These are phyloP conservation scores for Pheosia tremula DNA, from an alignment of 2,888 invertebrate genomes.

Conservation along the genomic window DNA sequence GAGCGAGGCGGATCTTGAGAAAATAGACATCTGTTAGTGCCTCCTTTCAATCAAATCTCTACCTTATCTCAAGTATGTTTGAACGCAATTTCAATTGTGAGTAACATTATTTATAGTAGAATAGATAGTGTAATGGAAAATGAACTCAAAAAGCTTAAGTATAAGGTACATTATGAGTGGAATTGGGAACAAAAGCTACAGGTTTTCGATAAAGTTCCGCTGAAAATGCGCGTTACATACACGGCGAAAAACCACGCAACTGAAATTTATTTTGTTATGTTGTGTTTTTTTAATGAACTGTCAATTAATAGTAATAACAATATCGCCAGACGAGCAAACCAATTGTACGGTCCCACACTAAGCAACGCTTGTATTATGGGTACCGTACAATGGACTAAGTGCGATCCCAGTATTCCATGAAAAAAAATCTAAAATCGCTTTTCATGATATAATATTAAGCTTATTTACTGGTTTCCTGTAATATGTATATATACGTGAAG, in stretches of 20 bases:
- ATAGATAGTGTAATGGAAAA: conserved; percentile 12
- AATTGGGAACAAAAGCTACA: conserved; percentile 63
- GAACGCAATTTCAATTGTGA: conserved; percentile 18
- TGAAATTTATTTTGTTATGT: conserved; percentile 29
- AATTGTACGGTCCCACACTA: too few species aligned
- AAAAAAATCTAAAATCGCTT: too few species aligned
- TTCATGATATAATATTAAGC: too few species aligned
- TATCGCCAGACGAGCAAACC: too few species aligned
- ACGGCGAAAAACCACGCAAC: conserved; percentile 41
- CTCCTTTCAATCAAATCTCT: conserved; percentile 18
- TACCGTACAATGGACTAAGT: too few species aligned
- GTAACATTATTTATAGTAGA: conserved; percentile 23
- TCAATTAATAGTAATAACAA: too few species aligned
- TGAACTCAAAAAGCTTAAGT: rapidly evolving
- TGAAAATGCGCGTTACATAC: conserved; percentile 61
- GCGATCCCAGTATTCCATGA: too few species aligned
- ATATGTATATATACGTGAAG: too few species aligned
- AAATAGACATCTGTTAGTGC: conserved; percentile 58
- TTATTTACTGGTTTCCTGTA: too few species aligned
- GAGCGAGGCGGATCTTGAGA: conserved; percentile 45
- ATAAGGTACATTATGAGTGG: conserved; percentile 33
- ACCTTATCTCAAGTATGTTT: background rate
- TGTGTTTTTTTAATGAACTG: conserved; percentile 6
- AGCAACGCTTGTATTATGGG: too few species aligned
- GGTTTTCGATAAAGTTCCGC: conserved; percentile 73